Evolutionary conservation across 2,797 vertebrate genomes (phyloP).

Genomic region (Steatocranus sp.): DNA sequence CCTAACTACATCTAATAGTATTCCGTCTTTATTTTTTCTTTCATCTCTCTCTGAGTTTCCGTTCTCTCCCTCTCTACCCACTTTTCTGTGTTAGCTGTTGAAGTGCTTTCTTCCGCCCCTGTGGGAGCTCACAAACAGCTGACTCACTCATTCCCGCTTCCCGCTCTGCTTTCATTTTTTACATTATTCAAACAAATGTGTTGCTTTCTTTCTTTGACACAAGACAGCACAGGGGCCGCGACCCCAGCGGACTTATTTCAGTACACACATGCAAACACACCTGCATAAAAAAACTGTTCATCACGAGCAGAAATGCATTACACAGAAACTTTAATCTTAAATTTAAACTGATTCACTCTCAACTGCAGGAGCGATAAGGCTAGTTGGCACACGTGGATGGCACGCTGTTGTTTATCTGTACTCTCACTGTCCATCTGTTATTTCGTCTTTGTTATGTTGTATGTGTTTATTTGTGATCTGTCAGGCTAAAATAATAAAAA

Average conservation of each 20-base stretch:
- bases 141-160: constrained; percentile 39
- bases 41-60: background rate
- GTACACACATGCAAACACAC: constrained; percentile 23
- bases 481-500: background rate
- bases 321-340: background rate
- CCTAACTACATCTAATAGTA: background rate
- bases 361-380: background rate
- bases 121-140: constrained; percentile 54
- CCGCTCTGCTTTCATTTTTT: constrained; percentile 34
- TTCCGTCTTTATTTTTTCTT: background rate
- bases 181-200: constrained; percentile 52
- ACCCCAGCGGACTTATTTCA: constrained; percentile 15
- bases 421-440: constrained; percentile 39
- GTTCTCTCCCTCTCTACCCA: background rate
- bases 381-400: constrained; percentile 10
- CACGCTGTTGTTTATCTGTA: constrained; percentile 33
- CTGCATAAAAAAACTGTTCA: background rate
- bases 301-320: background rate
- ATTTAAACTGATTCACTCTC: background rate
- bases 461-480: constrained; percentile 36
- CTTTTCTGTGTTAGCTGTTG: constrained; percentile 4
- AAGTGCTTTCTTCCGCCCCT: constrained; percentile 36
- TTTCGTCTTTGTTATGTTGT: constrained; percentile 48
- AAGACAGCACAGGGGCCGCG: constrained; percentile 19
- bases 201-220: constrained; percentile 39